Percentiles rank a stretch among this genome's conserved stretches.
Evolutionary conservation across 2,113 vertebrate species (phyloP).

Genomic region (Pelodiscus sinensis): DNA sequence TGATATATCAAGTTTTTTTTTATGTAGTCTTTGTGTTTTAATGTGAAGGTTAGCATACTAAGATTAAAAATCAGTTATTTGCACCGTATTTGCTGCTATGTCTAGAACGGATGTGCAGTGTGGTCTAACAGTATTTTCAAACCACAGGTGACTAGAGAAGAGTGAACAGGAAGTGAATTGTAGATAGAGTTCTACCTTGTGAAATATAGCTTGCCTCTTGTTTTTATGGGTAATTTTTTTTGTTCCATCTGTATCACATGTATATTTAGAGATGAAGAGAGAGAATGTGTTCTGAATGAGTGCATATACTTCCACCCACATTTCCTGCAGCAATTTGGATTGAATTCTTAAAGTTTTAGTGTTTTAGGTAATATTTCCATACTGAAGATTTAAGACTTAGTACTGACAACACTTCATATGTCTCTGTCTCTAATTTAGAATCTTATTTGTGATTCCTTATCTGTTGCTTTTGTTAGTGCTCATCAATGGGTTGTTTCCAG

Average conservation of each 20-base stretch:
- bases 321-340: conserved; percentile 37
- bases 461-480: accelerated
- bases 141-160: conserved; percentile 73
- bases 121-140: conserved; percentile 69
- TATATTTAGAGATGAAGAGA: conserved; percentile 46
- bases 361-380: conserved; percentile 21
- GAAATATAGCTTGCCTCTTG: conserved; percentile 6
- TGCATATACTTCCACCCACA: conserved; percentile 38
- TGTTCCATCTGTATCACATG: conserved; percentile 44
- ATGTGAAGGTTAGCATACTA: conserved; percentile 5
- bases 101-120: conserved; percentile 47
- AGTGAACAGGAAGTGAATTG: conserved; percentile 73
- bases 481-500: background rate
- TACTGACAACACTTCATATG: conserved; percentile 43
- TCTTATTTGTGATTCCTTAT: background rate
- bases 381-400: conserved; percentile 2
- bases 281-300: conserved; percentile 65
- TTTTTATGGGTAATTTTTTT: conserved; percentile 9
- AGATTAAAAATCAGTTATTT: conserved; percentile 46
- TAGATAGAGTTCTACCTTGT: background rate
- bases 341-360: background rate
- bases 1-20: background rate
- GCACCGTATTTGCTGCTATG: conserved; percentile 6
- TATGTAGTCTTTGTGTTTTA: background rate
- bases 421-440: background rate